Evolutionary conservation across 2,888 invertebrate genomes (phyloP), one percentile per base, ranked within the genome.

Genomic region (Lasioglossum malachurum): DNA sequence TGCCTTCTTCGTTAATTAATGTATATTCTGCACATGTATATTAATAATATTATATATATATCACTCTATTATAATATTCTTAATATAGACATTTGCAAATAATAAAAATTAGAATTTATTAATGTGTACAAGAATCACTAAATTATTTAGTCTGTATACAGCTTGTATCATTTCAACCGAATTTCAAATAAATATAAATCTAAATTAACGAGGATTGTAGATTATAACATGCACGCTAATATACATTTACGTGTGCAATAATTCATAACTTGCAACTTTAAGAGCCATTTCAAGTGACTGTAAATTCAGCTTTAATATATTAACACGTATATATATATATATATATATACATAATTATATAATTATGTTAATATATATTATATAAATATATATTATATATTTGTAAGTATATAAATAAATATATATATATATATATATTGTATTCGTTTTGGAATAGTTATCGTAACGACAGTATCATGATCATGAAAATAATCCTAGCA

Each of bases 171-270:
- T 75, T 84, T 44, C 19, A 72, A 38, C 44, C n/a, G 23, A n/a
- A 71, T 75, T 77, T 74, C 23, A 84, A 84, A 75, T 86, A 86
- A 84, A 84, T 84, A 80, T 64, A 74, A 23, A 75, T 41, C 53
- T 74, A 80, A 84, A 57, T 77, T 71, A 80, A 80, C 41, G 64
- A 78, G 27, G 49, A 14, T 60, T 64, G 44, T 76, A 76, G 23
- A 73, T 79, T 67, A 76, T 67, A 76, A 53, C 53, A 31, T 84
- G 67, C 57, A 85, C 64, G 73, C n/a, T 84, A 79, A 69, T 72
- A 76, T 81, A 64, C 57, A 76, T 35, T 49, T 60, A 8, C 71
- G 57, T 84, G 60, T 75, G 75, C 60, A 78, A 71, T 78, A 76
- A 86, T 76, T 71, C 41, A 73, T 73, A 82, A 74, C 71, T 75